A percentile compares a stretch with the other conserved stretches of the same genome.
Evolutionary conservation across 2,797 vertebrate genomes (phyloP).

Genomic region (Ciconia nigra): DNA sequence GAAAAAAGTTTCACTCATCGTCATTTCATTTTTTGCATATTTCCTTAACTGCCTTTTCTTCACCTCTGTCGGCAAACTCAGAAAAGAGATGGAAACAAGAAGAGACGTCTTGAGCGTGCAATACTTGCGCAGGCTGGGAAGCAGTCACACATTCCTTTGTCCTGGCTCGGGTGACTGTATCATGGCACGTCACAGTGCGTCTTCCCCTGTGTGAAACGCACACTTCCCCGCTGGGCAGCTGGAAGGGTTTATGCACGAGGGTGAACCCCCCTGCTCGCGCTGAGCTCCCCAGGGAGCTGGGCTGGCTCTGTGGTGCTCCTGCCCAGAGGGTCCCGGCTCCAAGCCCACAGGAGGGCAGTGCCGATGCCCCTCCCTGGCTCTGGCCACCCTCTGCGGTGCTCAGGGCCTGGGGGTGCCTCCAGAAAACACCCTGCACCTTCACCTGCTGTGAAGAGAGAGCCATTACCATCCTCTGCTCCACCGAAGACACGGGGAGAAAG

Average conservation of each 20-base stretch:
- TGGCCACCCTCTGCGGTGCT: accelerated
- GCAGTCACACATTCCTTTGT: accelerated
- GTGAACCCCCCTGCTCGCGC: accelerated
- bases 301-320: not conserved
- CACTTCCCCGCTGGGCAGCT: accelerated
- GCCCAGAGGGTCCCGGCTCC: accelerated
- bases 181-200: accelerated
- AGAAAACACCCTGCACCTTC: not conserved
- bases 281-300: not conserved
- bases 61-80: not conserved
- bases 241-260: accelerated
- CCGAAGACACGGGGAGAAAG: not conserved
- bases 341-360: accelerated
- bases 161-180: not conserved
- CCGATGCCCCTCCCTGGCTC: accelerated
- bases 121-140: not conserved
- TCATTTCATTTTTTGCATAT: not conserved
- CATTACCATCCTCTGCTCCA: accelerated
- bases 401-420: not conserved
- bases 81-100: not conserved
- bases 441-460: not conserved
- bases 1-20: not conserved
- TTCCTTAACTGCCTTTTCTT: not conserved
- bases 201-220: accelerated
- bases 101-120: accelerated